A percentile compares a stretch with the other conserved stretches of the same genome.
Evolutionary conservation across 2,888 invertebrate genomes (phyloP).

Genomic region (Trimorus sp.): DNA sequence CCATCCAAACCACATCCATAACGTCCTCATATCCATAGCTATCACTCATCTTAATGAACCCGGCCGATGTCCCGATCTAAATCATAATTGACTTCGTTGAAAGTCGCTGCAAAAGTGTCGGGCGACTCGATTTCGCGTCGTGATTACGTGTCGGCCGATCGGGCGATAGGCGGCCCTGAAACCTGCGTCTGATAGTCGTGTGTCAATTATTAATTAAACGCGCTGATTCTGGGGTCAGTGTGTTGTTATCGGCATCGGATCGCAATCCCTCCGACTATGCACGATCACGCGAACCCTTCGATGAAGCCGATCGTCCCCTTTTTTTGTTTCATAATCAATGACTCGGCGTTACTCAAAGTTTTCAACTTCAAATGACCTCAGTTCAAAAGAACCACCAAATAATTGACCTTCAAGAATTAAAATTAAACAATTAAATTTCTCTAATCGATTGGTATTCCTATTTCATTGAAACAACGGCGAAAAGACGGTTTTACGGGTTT

Average conservation of each 20-base stretch:
- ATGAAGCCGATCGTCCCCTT: constrained; percentile 52
- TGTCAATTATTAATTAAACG: constrained; percentile 77
- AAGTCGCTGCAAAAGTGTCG: too few species aligned
- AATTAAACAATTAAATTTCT: too few species aligned
- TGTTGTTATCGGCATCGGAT: constrained; percentile 74
- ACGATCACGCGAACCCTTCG: constrained; percentile 72
- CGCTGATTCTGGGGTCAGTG: constrained; percentile 67
- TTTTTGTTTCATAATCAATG: background rate
- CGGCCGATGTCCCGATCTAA: too few species aligned
- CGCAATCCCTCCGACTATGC: constrained; percentile 65
- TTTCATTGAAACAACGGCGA: too few species aligned
- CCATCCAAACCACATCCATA: too few species aligned
- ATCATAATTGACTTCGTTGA: too few species aligned
- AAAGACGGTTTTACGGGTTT: too few species aligned
- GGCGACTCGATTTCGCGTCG: constrained; percentile 2
- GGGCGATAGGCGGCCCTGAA: constrained; percentile 1
- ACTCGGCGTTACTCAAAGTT: background rate
- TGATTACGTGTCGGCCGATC: constrained; percentile 29
- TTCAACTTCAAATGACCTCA: background rate
- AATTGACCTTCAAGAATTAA: too few species aligned
- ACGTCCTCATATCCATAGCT: too few species aligned
- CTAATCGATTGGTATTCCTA: too few species aligned
- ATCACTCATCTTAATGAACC: too few species aligned
- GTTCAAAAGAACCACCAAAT: background rate
- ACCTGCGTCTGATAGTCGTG: constrained; percentile 24